Evolutionary conservation across 1,140 invertebrate species (phyloP).

Genomic region (Drosophila kurseongensis): DNA sequence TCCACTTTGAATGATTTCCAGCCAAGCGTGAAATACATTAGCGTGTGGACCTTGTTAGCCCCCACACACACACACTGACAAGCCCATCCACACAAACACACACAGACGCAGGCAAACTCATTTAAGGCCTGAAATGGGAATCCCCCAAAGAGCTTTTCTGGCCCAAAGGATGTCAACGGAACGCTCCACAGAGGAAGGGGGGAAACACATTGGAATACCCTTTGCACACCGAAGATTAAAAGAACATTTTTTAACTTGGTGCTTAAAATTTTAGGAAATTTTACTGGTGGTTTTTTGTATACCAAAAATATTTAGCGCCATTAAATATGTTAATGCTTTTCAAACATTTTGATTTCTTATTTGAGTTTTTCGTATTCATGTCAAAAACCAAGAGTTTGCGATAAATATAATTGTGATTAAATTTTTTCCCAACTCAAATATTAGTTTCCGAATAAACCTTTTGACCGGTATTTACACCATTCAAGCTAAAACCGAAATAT

Average conservation of each 20-base stretch:
- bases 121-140: slow-evolving; percentile 67
- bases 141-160: slow-evolving; percentile 45
- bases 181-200: neutral
- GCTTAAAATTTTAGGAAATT: neutral
- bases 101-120: slow-evolving; percentile 58
- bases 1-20: slow-evolving; percentile 38
- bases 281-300: neutral
- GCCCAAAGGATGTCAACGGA: slow-evolving; percentile 39
- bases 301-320: no score
- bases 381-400: no score
- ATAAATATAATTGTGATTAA: no score
- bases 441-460: no score
- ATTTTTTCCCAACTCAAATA: no score
- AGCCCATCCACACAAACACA: slow-evolving; percentile 3
- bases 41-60: slow-evolving; percentile 53
- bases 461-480: no score
- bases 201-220: slow-evolving; percentile 14
- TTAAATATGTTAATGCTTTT: no score
- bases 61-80: slow-evolving; percentile 22
- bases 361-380: no score
- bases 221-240: slow-evolving; percentile 5
- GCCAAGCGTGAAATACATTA: slow-evolving; percentile 56
- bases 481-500: no score
- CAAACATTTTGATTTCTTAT: no score
- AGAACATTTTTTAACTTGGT: neutral